These are phyloP conservation scores for Masnerella sp. DNA, from an alignment of 2,888 invertebrate genomes.

Conservation along the genomic window DNA sequence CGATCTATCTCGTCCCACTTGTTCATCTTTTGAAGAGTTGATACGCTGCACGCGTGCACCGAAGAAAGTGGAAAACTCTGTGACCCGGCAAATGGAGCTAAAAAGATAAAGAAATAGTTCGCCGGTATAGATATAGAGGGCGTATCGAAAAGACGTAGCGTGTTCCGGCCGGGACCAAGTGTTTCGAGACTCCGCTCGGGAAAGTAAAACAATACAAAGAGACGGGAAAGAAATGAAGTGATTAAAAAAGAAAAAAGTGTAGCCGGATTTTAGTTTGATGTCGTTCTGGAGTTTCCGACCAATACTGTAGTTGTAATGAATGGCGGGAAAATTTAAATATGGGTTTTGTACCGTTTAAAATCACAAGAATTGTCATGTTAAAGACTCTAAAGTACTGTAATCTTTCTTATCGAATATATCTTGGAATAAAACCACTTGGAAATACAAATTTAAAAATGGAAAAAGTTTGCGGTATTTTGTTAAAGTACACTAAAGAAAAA, in stretches of 20 bases:
- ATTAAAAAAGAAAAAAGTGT: slow-evolving; percentile 32
- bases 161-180: slow-evolving; percentile 33
- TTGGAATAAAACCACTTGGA: too few relatives aligned
- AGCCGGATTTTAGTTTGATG: neutral
- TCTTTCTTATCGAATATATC: too few relatives aligned
- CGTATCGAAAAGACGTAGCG: too few relatives aligned
- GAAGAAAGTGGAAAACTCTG: slow-evolving; percentile 57
- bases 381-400: too few relatives aligned
- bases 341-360: too few relatives aligned
- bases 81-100: slow-evolving; percentile 54
- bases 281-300: neutral
- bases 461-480: too few relatives aligned
- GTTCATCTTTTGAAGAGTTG: slow-evolving; percentile 53
- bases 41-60: slow-evolving; percentile 48
- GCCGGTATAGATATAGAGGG: slow-evolving; percentile 14
- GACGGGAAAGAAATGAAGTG: slow-evolving; percentile 53
- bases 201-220: slow-evolving; percentile 49
- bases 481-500: too few relatives aligned
- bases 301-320: too few relatives aligned
- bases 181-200: slow-evolving; percentile 29
- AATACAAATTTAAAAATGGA: too few relatives aligned
- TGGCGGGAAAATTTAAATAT: too few relatives aligned
- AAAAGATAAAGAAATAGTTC: slow-evolving; percentile 54
- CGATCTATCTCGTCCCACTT: slow-evolving; percentile 46
- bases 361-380: too few relatives aligned